Percentiles rank a stretch among this genome's conserved stretches.
Conservation (phyloP, 2,113 vertebrate species). For the Columbina picui region DNA sequence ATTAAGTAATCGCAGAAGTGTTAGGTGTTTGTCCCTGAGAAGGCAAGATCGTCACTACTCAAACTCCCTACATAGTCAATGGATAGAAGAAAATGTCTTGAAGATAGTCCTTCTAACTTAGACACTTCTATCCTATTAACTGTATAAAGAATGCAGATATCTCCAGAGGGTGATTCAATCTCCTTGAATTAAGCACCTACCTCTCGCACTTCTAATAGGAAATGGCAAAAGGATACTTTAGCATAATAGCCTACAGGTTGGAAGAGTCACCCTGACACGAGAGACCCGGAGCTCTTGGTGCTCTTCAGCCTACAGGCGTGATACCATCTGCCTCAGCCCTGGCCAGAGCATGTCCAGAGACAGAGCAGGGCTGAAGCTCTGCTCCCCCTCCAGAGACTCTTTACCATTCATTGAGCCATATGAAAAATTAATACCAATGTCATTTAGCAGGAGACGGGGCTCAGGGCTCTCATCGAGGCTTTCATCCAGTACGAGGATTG, state of each 20-base stretch:
- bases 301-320: neutral
- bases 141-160: neutral
- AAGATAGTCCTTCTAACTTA: neutral
- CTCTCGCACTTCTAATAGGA: neutral
- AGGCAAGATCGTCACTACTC: neutral
- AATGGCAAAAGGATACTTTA: neutral
- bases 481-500: neutral
- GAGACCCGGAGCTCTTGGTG: neutral
- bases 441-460: neutral
- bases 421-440: neutral
- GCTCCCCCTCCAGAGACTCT: neutral
- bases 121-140: neutral
- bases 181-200: neutral
- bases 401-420: neutral
- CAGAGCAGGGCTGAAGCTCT: neutral
- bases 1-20: neutral
- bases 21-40: neutral
- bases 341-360: neutral
- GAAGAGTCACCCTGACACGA: neutral
- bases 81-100: neutral
- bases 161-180: slow-evolving; percentile 4
- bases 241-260: neutral
- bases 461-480: neutral
- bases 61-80: neutral
- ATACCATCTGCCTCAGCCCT: neutral